A percentile compares a stretch with the other conserved stretches of the same genome.
Evolutionary conservation across 2,797 vertebrate genomes (phyloP).

Genomic region (Oryzias sinensis): DNA sequence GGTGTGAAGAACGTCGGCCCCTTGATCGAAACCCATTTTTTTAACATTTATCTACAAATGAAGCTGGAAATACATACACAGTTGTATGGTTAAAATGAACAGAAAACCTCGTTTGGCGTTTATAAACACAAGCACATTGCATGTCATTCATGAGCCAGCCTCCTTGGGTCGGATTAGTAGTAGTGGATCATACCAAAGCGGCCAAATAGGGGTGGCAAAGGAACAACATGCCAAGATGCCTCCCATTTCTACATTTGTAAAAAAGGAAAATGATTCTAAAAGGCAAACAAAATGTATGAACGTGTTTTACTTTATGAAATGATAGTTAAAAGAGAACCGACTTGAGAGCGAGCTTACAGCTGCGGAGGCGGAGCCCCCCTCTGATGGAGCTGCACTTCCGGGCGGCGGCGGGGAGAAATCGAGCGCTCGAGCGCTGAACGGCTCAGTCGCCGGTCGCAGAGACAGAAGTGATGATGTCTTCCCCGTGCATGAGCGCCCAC

Average conservation of each 20-base stretch:
- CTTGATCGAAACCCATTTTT: no score
- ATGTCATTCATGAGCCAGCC: conserved; percentile 2
- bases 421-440: not conserved
- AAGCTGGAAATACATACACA: no score
- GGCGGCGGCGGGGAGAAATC: not conserved
- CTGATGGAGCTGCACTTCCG: not conserved
- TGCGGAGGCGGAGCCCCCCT: not conserved
- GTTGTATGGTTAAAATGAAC: not conserved
- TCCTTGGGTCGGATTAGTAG: conserved; percentile 2
- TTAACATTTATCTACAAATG: no score
- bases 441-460: not conserved
- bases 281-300: not conserved
- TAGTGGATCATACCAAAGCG: conserved; percentile 60
- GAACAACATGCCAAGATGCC: not conserved
- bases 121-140: conserved; percentile 67
- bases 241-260: no score
- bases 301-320: not conserved
- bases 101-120: conserved; percentile 11
- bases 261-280: no score
- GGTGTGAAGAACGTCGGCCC: no score
- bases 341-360: not conserved
- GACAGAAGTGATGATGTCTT: conserved; percentile 63
- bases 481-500: conserved; percentile 72
- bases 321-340: not conserved
- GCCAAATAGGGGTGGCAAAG: not conserved